These are phyloP conservation scores for Lepidurus couesii DNA, from an alignment of 1,140 invertebrate species.

Conservation along the genomic window DNA sequence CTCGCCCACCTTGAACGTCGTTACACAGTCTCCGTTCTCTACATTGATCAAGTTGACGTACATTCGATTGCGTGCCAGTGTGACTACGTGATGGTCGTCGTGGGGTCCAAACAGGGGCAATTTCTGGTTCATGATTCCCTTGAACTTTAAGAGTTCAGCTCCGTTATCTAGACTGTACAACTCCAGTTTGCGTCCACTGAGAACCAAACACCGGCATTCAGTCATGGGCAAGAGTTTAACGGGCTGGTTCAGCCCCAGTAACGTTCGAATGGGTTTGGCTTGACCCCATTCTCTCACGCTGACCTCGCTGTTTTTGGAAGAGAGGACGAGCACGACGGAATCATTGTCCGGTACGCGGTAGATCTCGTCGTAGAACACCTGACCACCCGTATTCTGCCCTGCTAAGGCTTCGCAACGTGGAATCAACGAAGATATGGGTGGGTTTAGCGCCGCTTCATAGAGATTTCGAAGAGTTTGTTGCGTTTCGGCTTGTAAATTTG, in stretches of 20 bases:
- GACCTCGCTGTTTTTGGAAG: not conserved
- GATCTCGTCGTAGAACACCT: not conserved
- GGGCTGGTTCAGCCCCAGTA: slow-evolving; percentile 41
- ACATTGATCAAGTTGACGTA: slow-evolving; percentile 85
- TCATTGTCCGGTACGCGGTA: slow-evolving; percentile 1
- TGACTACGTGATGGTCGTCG: slow-evolving; percentile 68
- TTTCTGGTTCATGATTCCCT: slow-evolving; percentile 80
- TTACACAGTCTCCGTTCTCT: slow-evolving; percentile 72
- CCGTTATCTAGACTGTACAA: slow-evolving; percentile 73
- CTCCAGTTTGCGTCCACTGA: slow-evolving; percentile 70
- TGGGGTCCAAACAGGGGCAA: slow-evolving; percentile 72
- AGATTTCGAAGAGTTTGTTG: slow-evolving; percentile 13
- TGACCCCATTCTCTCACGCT: slow-evolving; percentile 52
- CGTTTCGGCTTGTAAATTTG: not conserved
- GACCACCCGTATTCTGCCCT: not conserved
- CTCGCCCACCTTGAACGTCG: slow-evolving; percentile 80
- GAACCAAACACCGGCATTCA: slow-evolving; percentile 64
- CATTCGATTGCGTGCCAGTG: slow-evolving; percentile 77
- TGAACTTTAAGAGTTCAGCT: slow-evolving; percentile 55
- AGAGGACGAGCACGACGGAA: not conserved
- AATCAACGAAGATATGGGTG: not conserved
- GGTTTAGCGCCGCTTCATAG: not conserved
- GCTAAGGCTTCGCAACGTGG: not conserved
- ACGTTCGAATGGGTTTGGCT: slow-evolving; percentile 45
- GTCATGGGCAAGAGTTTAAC: slow-evolving; percentile 47